A percentile compares a stretch with the other conserved stretches of the same genome.
Evolutionary conservation across 2,888 invertebrate genomes (phyloP).

Genomic region (Protodeltote pygarga): DNA sequence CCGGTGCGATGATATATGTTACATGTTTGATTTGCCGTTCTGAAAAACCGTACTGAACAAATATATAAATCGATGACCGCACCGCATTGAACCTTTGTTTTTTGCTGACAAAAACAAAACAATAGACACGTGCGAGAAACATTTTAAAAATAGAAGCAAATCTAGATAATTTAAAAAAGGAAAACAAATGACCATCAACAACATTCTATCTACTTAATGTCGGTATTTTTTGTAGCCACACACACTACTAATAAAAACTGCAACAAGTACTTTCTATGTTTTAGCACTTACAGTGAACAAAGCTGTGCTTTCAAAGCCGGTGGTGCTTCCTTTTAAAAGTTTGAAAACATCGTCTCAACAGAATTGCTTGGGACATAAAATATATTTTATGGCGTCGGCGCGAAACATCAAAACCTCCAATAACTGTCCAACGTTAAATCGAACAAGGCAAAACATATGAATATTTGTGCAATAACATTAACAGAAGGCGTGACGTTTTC

Average conservation of each 20-base stretch:
- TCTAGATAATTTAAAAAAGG: neutral
- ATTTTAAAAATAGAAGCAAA: neutral
- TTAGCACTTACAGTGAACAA: constrained; percentile 76
- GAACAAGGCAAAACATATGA: constrained; percentile 56
- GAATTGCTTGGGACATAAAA: constrained; percentile 81
- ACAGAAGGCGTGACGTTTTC: constrained; percentile 55
- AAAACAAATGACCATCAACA: neutral
- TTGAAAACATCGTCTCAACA: constrained; percentile 67
- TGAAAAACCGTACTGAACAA: constrained; percentile 43
- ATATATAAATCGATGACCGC: constrained; percentile 23
- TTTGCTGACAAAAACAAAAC: neutral
- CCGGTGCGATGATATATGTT: constrained; percentile 55
- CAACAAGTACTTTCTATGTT: constrained; percentile 71
- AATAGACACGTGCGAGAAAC: neutral
- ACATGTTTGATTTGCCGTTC: constrained; percentile 48
- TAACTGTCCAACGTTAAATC: constrained; percentile 75
- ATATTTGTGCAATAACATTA: constrained; percentile 61
- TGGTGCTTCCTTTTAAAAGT: constrained; percentile 76
- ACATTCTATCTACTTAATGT: constrained; percentile 11
- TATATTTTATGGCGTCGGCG: constrained; percentile 79
- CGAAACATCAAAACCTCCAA: constrained; percentile 79
- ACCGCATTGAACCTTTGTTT: constrained; percentile 3
- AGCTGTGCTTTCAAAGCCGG: constrained; percentile 68
- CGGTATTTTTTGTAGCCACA: constrained; percentile 21
- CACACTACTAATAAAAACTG: constrained; percentile 50